These are phyloP conservation scores for Pteria penguin DNA, from an alignment of 2,888 invertebrate species.

Conservation along the genomic window DNA sequence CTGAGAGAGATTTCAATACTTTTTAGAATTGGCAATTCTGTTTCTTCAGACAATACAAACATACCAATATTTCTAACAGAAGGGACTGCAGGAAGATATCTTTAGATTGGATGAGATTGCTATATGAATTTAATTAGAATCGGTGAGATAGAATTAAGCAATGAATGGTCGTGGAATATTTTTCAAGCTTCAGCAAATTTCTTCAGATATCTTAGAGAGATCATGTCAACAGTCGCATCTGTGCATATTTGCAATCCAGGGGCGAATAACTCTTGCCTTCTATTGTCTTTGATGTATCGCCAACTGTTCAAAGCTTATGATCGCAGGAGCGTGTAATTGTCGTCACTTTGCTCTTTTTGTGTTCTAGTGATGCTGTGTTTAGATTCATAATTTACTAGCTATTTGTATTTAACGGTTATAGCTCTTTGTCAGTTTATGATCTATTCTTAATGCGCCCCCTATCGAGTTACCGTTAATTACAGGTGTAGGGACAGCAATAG, in stretches of 20 bases:
- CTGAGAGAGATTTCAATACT: too few species aligned
- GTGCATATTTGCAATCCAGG: not conserved
- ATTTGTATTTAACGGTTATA: slow-evolving; percentile 11
- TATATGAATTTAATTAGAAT: too few species aligned
- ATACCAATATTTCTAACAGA: too few species aligned
- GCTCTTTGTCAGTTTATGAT: not conserved
- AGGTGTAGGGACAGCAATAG: slow-evolving; percentile 16
- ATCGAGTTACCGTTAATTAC: slow-evolving; percentile 17
- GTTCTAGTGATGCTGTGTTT: slow-evolving; percentile 7
- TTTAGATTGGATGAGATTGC: too few species aligned
- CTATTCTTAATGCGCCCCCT: not conserved
- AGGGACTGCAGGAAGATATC: too few species aligned
- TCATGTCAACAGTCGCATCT: not conserved
- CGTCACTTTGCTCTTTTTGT: slow-evolving; percentile 23
- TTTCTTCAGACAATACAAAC: too few species aligned
- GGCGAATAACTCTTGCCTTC: not conserved
- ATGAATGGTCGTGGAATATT: too few species aligned
- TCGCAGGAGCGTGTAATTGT: slow-evolving; percentile 13
- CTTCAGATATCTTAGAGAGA: not conserved
- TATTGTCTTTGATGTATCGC: not conserved
- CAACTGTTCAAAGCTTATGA: slow-evolving; percentile 4
- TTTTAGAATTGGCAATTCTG: too few species aligned
- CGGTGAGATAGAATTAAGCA: too few species aligned
- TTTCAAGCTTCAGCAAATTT: too few species aligned
- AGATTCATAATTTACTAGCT: slow-evolving; percentile 8